A percentile compares a stretch with the other conserved stretches of the same genome.
These are phyloP conservation scores for Polypedilum pembai DNA, from an alignment of 1,140 invertebrate genomes.

Conservation along the genomic window DNA sequence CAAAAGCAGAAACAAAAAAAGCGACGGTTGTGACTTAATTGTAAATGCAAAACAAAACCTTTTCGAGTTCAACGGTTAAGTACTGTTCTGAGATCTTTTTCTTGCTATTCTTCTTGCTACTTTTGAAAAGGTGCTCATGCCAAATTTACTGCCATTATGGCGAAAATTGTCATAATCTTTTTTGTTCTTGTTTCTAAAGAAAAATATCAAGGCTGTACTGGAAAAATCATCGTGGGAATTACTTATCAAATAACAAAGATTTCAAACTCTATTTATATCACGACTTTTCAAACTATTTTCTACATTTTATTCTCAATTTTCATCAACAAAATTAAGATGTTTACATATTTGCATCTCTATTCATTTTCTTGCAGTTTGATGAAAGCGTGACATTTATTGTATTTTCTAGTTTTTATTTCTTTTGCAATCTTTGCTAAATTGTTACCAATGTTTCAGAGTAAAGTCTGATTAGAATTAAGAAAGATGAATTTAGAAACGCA, in stretches of 20 bases:
- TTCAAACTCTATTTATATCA: not conserved
- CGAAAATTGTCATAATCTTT: constrained; percentile 12
- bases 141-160: not conserved
- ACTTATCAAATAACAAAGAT: too few species aligned
- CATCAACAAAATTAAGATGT: not conserved
- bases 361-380: not conserved
- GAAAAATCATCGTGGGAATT: too few species aligned
- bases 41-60: constrained; percentile 25
- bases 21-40: constrained; percentile 24
- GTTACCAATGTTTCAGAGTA: not conserved
- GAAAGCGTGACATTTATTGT: too few species aligned
- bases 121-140: not conserved
- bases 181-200: not conserved
- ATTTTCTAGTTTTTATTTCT: not conserved
- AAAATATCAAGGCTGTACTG: not conserved
- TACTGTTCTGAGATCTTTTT: not conserved
- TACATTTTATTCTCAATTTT: not conserved
- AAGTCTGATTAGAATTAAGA: too few species aligned
- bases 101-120: not conserved
- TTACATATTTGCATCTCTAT: not conserved
- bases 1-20: too few species aligned
- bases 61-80: not conserved
- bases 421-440: not conserved
- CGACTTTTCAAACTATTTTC: not conserved
- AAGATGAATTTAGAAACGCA: too few species aligned